Evolutionary conservation across 1,140 invertebrate genomes (phyloP).

Genomic region (Diabrotica virgifera): DNA sequence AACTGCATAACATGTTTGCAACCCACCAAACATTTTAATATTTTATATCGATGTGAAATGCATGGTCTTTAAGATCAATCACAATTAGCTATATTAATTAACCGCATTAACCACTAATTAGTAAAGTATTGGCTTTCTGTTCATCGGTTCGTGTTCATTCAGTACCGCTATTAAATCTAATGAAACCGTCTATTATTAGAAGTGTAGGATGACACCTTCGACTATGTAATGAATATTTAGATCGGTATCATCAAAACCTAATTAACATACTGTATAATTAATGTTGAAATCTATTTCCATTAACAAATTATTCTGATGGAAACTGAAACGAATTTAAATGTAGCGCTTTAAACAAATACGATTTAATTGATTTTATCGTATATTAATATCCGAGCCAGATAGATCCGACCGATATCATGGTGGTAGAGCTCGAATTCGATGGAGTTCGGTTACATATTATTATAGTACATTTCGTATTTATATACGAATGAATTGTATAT

Average conservation of each 20-base stretch:
- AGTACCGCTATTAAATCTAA: background rate
- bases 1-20: too few species aligned
- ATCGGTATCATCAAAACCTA: slow-evolving; percentile 1
- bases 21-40: too few species aligned
- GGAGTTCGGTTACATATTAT: too few species aligned
- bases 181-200: background rate
- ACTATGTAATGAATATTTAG: slow-evolving; percentile 1
- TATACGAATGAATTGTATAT: too few species aligned
- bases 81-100: too few species aligned
- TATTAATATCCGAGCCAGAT: background rate
- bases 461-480: too few species aligned
- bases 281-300: slow-evolving; percentile 3
- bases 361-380: background rate
- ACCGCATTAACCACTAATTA: background rate
- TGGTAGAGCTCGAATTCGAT: too few species aligned
- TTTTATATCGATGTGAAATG: too few species aligned
- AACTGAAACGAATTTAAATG: slow-evolving; percentile 1
- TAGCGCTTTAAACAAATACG: background rate
- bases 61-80: too few species aligned
- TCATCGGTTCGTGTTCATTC: background rate
- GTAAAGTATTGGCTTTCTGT: background rate
- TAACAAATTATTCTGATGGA: background rate
- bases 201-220: background rate
- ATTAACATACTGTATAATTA: background rate
- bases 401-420: background rate